Conservation (phyloP, 2,888 invertebrate genomes). For the Hymenopus coronatus region DNA sequence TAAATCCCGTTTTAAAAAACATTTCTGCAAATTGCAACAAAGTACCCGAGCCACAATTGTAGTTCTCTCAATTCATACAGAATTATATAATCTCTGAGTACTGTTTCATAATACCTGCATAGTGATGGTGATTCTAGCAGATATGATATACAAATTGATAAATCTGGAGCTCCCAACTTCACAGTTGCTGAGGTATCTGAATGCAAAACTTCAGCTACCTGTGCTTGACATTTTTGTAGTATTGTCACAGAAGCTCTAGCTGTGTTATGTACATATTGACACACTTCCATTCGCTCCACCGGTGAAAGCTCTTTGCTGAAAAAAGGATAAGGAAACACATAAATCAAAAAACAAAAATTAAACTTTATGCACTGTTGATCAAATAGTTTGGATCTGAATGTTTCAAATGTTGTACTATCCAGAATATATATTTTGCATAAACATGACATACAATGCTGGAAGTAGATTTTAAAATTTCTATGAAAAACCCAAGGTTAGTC, state of each 20-base stretch:
- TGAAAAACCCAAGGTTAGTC: no score
- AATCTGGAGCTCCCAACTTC: background rate
- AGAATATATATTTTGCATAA: no score
- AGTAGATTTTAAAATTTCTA: no score
- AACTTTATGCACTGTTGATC: background rate
- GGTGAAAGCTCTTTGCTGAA: conserved; percentile 31
- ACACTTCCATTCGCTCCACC: conserved; percentile 33
- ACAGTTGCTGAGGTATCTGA: background rate
- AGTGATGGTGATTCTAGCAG: background rate
- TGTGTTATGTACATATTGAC: conserved; percentile 46
- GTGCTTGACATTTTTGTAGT: conserved; percentile 44
- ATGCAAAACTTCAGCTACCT: background rate
- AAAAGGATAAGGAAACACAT: background rate
- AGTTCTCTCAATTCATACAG: no score
- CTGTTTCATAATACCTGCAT: background rate
- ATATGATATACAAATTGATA: background rate
- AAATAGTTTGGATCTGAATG: no score
- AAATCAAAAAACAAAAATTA: background rate
- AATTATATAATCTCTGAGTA: no score
- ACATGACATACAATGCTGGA: no score
- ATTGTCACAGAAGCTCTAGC: conserved; percentile 47
- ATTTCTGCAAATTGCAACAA: no score
- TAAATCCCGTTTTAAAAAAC: no score
- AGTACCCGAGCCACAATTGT: no score
- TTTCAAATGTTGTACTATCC: background rate